Evolutionary conservation across 1,140 invertebrate genomes (phyloP).

Genomic region (Hydropsyche tenuis): DNA sequence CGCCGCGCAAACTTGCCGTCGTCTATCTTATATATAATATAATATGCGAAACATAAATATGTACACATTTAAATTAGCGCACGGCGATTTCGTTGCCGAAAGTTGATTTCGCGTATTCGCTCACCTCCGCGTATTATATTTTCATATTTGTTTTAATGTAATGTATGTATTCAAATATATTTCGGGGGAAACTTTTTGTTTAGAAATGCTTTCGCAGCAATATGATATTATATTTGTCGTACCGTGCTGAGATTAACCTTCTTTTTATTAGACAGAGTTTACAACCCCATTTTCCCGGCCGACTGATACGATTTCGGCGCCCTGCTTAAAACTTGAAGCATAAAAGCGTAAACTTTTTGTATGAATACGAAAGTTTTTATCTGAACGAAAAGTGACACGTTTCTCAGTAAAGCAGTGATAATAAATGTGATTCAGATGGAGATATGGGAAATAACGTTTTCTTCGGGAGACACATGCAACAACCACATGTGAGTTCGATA

Average conservation of each 20-base stretch:
- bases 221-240: constrained; percentile 24
- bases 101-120: too few species aligned
- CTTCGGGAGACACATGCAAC: not conserved
- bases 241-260: constrained; percentile 21
- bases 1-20: not conserved
- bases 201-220: constrained; percentile 2
- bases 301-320: constrained; percentile 16
- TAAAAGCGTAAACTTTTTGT: constrained; percentile 33
- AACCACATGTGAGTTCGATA: not conserved
- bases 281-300: constrained; percentile 19
- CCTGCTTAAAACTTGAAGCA: constrained; percentile 26
- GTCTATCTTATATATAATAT: not conserved
- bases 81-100: too few species aligned
- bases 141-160: too few species aligned
- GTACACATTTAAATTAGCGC: not conserved
- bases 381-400: constrained; percentile 31
- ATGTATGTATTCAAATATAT: not conserved
- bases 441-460: not conserved
- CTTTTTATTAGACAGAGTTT: constrained; percentile 23
- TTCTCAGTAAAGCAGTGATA: constrained; percentile 13
- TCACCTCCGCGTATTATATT: too few species aligned
- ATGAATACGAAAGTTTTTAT: constrained; percentile 33
- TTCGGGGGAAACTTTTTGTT: not conserved
- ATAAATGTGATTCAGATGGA: constrained; percentile 13
- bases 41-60: not conserved